phyloP scores from a whole-genome alignment of 2,888 invertebrate species.

The Portevinia maculata region DNA sequence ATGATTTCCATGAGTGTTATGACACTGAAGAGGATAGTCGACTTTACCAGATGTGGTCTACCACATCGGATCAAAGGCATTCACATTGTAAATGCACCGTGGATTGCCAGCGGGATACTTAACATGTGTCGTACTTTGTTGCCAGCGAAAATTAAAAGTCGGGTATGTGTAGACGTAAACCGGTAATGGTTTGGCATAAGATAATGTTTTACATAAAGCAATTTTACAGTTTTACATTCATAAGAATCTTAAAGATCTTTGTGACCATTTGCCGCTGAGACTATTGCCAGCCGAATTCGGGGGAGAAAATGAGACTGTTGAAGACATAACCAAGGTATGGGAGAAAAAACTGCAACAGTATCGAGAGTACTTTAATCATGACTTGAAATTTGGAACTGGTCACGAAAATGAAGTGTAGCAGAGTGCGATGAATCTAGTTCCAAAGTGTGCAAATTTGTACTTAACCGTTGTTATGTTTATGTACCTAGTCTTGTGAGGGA shows the following conservation, averaged over 20 bases:
- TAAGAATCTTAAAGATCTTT: constrained; percentile 81
- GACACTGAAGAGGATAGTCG: constrained; percentile 84
- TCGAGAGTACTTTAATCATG: constrained; percentile 74
- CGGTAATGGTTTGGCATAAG: neutral
- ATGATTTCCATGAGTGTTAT: constrained; percentile 84
- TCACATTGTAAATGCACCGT: constrained; percentile 84
- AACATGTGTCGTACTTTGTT: constrained; percentile 84
- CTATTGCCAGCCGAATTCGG: constrained; percentile 86
- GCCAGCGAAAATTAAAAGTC: constrained; percentile 84
- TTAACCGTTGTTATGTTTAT: too few relatives aligned
- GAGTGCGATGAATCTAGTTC: neutral
- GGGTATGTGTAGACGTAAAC: constrained; percentile 81
- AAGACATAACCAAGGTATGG: constrained; percentile 75
- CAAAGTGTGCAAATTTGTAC: constrained; percentile 17
- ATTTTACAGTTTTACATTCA: constrained; percentile 59
- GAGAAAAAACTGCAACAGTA: constrained; percentile 74
- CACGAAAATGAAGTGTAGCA: constrained; percentile 36
- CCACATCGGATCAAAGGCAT: constrained; percentile 85
- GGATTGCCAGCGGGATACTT: constrained; percentile 84
- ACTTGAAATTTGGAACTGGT: constrained; percentile 64
- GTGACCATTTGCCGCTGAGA: constrained; percentile 83
- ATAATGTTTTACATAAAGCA: too few relatives aligned
- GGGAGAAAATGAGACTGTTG: constrained; percentile 84
- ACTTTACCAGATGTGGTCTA: constrained; percentile 84
- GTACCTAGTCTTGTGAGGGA: too few relatives aligned